Percentiles rank a stretch among this genome's conserved stretches.
These are phyloP conservation scores for Poecile montanus DNA, from an alignment of 2,797 vertebrate genomes.

Conservation along the genomic window DNA sequence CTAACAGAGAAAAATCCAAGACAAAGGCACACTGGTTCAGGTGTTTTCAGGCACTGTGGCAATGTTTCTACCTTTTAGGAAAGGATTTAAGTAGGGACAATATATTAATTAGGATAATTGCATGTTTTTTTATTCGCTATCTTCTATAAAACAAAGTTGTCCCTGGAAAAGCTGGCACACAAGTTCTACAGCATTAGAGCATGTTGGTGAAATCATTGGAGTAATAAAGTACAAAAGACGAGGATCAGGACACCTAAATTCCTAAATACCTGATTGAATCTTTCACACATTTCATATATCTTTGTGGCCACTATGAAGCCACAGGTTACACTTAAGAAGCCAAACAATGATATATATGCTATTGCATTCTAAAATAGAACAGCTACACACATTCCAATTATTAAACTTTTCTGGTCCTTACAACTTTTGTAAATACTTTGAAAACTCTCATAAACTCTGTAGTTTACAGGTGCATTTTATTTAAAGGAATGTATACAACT, in stretches of 20 bases:
- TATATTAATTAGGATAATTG: neutral
- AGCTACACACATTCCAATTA: neutral
- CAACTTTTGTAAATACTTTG: neutral
- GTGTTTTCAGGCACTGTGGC: neutral
- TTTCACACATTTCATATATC: neutral
- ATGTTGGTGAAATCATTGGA: neutral
- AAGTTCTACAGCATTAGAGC: neutral
- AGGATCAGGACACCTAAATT: neutral
- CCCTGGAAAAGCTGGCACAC: neutral
- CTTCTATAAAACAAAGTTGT: neutral
- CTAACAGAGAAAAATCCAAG: neutral
- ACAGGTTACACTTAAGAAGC: neutral
- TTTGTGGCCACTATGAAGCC: neutral
- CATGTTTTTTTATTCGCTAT: neutral
- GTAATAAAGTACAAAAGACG: slow-evolving; percentile 1
- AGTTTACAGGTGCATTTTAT: neutral
- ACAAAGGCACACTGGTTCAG: neutral
- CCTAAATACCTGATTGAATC: neutral
- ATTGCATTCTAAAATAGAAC: neutral
- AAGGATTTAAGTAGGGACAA: no score
- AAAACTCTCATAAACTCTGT: neutral
- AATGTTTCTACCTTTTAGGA: neutral
- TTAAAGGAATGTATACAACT: neutral
- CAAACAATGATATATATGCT: neutral
- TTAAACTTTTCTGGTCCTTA: neutral